Evolutionary conservation across 1,140 invertebrate genomes (phyloP).

Genomic region (Hylaeus volcanicus): DNA sequence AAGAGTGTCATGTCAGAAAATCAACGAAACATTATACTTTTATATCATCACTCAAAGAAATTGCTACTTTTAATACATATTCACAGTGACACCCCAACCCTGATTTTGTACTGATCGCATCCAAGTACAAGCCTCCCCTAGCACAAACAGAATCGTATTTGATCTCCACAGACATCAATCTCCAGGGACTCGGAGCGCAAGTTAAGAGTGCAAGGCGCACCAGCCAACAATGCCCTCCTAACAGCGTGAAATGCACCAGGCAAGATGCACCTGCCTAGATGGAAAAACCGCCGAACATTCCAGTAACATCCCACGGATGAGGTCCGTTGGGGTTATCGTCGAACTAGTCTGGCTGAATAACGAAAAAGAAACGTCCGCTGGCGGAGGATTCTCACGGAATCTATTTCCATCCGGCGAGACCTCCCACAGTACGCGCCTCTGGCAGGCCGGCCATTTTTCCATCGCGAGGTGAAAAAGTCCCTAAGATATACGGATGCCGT

Average conservation of each 20-base stretch:
- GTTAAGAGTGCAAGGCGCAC: no score
- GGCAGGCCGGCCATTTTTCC: background rate
- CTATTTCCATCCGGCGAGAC: conserved; percentile 9
- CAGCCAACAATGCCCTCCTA: background rate
- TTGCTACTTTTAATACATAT: no score
- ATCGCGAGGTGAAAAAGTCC: conserved; percentile 2
- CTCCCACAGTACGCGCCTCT: conserved; percentile 1
- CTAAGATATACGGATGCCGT: conserved; percentile 7
- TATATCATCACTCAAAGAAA: no score
- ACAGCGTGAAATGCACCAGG: background rate
- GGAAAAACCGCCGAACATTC: background rate
- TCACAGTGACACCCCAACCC: no score
- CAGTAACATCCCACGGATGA: background rate
- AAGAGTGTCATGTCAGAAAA: no score
- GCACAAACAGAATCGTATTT: no score
- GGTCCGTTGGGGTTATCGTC: background rate
- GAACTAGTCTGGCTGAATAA: background rate
- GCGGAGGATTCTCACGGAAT: background rate
- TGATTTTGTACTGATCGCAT: no score
- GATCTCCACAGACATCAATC: no score
- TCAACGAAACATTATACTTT: no score
- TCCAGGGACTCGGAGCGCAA: no score
- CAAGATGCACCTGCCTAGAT: background rate
- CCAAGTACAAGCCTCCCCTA: no score
- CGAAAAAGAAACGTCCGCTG: background rate